Conservation (phyloP, 2,797 vertebrate genomes). For the Hozukius guyotensis region DNA sequence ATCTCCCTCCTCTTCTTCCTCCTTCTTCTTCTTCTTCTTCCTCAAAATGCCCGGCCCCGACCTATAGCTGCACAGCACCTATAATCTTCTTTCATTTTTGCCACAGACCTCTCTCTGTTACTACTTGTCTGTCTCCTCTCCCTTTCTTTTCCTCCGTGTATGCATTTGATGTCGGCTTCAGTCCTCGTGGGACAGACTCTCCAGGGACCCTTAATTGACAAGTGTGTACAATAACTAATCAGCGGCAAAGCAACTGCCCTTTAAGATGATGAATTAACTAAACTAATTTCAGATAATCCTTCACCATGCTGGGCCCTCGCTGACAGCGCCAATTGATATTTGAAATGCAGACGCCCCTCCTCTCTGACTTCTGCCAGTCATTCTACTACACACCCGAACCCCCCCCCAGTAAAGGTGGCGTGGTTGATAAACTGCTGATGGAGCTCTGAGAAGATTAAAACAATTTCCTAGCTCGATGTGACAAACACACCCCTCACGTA, state of each 20-base stretch:
- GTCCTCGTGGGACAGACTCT: conserved; percentile 56
- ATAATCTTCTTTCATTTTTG: background rate
- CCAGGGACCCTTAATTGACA: conserved; percentile 81
- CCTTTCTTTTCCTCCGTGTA: conserved; percentile 3
- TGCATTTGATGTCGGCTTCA: conserved; percentile 28
- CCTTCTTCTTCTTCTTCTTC: too few relatives aligned
- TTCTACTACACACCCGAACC: conserved; percentile 34
- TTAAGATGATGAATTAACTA: conserved; percentile 83
- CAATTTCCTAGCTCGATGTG: conserved; percentile 37
- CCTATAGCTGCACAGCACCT: too few relatives aligned
- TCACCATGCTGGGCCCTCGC: conserved; percentile 61
- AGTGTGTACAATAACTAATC: conserved; percentile 84
- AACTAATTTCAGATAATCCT: conserved; percentile 85
- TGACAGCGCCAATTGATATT: conserved; percentile 74
- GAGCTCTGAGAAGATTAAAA: conserved; percentile 73
- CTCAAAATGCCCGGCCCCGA: too few relatives aligned
- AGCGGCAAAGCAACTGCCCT: conserved; percentile 78
- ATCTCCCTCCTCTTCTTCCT: too few relatives aligned
- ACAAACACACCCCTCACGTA: conserved; percentile 18
- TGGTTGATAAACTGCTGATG: conserved; percentile 72
- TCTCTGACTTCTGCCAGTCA: conserved; percentile 69
- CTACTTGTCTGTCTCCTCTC: background rate
- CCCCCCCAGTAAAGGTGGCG: conserved; percentile 49
- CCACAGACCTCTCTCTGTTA: background rate
- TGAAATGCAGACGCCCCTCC: conserved; percentile 68